A percentile compares a stretch with the other conserved stretches of the same genome.
Conservation (phyloP, 2,113 vertebrate species). For the Sinocyclocheilus anshuiensis region DNA sequence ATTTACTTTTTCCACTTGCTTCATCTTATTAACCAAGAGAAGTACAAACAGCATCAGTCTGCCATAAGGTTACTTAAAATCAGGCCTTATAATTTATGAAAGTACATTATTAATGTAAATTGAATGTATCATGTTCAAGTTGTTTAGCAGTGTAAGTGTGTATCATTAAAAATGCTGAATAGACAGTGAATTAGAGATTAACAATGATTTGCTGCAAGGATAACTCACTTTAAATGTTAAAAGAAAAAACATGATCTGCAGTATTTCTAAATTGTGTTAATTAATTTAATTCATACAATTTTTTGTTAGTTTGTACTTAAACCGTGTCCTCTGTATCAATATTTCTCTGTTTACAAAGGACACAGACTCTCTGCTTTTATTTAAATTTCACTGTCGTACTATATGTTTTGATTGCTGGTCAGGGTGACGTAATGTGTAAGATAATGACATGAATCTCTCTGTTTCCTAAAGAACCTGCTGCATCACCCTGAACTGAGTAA, state of each 20-base stretch:
- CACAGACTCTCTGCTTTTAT: too few relatives aligned
- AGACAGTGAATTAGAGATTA: background rate
- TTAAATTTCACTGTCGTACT: too few relatives aligned
- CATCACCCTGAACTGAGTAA: conserved; percentile 87
- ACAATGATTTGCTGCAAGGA: background rate
- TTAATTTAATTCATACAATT: too few relatives aligned
- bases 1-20: background rate
- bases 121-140: background rate
- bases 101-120: background rate
- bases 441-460: too few relatives aligned
- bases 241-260: background rate
- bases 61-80: background rate
- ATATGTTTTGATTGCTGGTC: too few relatives aligned
- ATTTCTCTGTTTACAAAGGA: too few relatives aligned
- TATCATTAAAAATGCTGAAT: background rate
- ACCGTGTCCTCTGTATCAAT: too few relatives aligned
- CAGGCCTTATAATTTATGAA: background rate
- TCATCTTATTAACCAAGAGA: background rate
- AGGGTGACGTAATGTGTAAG: too few relatives aligned
- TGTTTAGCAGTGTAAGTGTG: background rate
- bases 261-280: background rate
- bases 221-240: background rate
- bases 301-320: too few relatives aligned
- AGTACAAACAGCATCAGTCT: background rate
- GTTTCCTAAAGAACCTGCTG: conserved; percentile 77